Percentiles rank a stretch among this genome's conserved stretches.
Conservation (phyloP, 2,113 vertebrate species). For the Saimiri boliviensis region DNA sequence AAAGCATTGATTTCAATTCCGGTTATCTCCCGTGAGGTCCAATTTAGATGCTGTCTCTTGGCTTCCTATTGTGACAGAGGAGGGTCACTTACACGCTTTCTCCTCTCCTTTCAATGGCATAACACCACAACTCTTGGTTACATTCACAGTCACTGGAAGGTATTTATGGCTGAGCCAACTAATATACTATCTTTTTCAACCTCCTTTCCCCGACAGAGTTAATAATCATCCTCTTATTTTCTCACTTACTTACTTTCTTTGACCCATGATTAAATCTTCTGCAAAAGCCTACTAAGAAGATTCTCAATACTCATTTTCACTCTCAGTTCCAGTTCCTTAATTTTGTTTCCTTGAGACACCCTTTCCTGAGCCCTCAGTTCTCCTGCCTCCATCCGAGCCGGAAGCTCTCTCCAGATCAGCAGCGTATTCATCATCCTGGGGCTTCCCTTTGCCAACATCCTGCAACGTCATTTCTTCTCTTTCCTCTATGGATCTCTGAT, state of each 20-base stretch:
- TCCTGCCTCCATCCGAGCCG: not conserved
- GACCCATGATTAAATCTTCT: not conserved
- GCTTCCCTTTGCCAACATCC: not conserved
- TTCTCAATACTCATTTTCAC: not conserved
- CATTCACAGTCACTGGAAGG: not conserved
- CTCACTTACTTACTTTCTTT: not conserved
- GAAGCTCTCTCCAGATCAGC: not conserved
- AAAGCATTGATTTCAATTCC: not conserved
- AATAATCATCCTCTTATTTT: not conserved
- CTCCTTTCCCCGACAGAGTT: not conserved
- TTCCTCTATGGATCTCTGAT: not conserved
- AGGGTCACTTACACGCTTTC: not conserved
- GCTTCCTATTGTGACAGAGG: not conserved
- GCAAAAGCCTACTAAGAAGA: not conserved
- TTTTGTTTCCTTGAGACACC: not conserved
- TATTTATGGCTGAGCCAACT: not conserved
- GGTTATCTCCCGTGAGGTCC: not conserved
- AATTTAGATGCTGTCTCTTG: not conserved
- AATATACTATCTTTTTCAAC: not conserved
- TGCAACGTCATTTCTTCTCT: not conserved
- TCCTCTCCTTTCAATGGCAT: not conserved
- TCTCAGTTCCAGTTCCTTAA: slow-evolving; percentile 12
- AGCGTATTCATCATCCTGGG: not conserved
- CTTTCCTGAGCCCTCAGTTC: not conserved
- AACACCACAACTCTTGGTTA: not conserved